Evolutionary conservation across 37 sponge, comb jelly and placozoan species (phyloP), one percentile per base, ranked within the genome.

Genomic region (Agelas oroides): DNA sequence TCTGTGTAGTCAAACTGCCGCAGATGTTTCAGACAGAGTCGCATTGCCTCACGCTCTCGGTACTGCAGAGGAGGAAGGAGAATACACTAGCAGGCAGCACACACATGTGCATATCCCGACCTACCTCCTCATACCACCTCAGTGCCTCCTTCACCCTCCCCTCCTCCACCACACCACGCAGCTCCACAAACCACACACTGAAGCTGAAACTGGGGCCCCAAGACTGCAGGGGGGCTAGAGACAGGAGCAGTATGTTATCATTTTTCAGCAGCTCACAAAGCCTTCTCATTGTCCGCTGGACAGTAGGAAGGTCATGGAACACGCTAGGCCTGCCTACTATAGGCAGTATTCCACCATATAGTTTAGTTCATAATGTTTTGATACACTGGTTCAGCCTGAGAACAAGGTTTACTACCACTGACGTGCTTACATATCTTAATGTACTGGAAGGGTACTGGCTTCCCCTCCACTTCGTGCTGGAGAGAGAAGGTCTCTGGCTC

Each of bases 11-110:
- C 86, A 63, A 78, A 79, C 75, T 96, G 87, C 20, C 97, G 63
- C 65, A 96, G 75, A 63, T 96, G 92, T 85, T 96, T 96, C 80
- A 96, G 61, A 73, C 97, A 96, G 5, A 94, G 72, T 23, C 92
- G 84, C 17, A 91, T 65, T 18, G 94, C 92, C 64, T 94, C 84
- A 27, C 66, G 61, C 69, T 87, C 66, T 0, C 79, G 68, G 37
- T 73, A 83, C 88, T 91, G 63, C 1, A 78, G 25, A 27, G 37
- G 8, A 27, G 2, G 5, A 31, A 14, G 15, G 17, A 30, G 24
- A 8, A 25, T 24, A 20, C 30, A 6, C 16, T 14, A 18, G 15
- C 68, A 66, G 14, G 28, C 40, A 15, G 28, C 16, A 36, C n/a
- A n/a, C n/a, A n/a, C n/a, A n/a, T n/a, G n/a, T n/a, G n/a, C n/a